A percentile compares a stretch with the other conserved stretches of the same genome.
These are phyloP conservation scores for Epinotia nisella DNA, from an alignment of 2,888 invertebrate genomes.

Conservation along the genomic window DNA sequence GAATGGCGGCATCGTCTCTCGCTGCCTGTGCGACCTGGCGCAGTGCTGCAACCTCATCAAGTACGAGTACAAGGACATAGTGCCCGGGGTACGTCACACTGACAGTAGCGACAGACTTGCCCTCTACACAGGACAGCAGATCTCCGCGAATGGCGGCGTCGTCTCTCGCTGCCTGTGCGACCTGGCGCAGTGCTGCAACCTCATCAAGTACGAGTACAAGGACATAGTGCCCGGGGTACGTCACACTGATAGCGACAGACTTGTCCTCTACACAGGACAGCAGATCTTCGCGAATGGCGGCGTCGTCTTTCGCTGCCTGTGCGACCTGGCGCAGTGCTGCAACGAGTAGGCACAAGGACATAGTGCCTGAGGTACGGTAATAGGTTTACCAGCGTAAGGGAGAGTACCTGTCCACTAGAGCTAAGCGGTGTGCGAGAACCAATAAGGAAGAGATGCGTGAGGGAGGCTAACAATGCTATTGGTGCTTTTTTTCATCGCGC, in stretches of 20 bases:
- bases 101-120: no score
- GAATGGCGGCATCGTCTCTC: conserved; percentile 84
- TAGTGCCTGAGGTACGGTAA: neutral
- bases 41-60: conserved; percentile 87
- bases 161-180: conserved; percentile 86
- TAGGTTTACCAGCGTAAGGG: no score
- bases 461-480: no score
- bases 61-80: conserved; percentile 88
- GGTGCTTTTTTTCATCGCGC: no score
- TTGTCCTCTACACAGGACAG: conserved; percentile 83
- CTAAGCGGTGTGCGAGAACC: no score
- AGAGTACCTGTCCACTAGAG: no score
- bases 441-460: no score
- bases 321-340: conserved; percentile 87
- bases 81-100: conserved; percentile 77
- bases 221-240: conserved; percentile 85
- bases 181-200: conserved; percentile 87
- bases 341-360: conserved; percentile 88
- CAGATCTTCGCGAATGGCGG: conserved; percentile 83
- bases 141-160: conserved; percentile 82
- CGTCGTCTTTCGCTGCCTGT: conserved; percentile 84
- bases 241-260: no score
- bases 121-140: conserved; percentile 82
- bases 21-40: conserved; percentile 86
- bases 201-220: conserved; percentile 88